Percentiles rank a stretch among this genome's conserved stretches.
Evolutionary conservation across 1,140 invertebrate species (phyloP).

Genomic region (Rhizoglyphus robini): DNA sequence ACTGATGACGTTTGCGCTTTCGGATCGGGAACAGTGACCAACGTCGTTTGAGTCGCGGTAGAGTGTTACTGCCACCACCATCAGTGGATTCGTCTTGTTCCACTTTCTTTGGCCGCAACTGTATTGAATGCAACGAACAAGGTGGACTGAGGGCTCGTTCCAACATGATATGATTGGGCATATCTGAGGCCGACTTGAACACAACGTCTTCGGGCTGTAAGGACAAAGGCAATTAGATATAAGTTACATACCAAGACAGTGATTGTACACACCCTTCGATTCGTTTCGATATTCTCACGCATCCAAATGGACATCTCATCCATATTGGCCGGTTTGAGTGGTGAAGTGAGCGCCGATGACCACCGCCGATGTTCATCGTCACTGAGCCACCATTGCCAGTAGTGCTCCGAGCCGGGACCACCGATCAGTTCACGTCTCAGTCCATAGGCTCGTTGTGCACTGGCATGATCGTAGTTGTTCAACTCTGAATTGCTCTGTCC

Average conservation of each 20-base stretch:
- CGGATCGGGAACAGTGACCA: slow-evolving; percentile 10
- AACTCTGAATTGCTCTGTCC: neutral
- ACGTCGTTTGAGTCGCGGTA: neutral
- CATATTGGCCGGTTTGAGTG: neutral
- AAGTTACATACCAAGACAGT: neutral
- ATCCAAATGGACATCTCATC: slow-evolving; percentile 14
- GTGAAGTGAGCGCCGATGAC: slow-evolving; percentile 8
- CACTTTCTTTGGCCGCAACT: neutral
- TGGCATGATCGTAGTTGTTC: neutral
- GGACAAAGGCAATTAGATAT: neutral
- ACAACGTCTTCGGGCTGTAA: slow-evolving; percentile 3
- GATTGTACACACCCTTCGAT: neutral
- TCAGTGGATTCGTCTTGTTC: neutral
- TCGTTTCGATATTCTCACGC: slow-evolving; percentile 16
- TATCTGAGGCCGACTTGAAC: slow-evolving; percentile 8
- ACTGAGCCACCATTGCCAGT: neutral
- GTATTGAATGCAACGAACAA: neutral
- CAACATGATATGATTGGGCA: slow-evolving; percentile 5
- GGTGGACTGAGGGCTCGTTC: slow-evolving; percentile 5
- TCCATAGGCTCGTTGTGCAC: too few species aligned
- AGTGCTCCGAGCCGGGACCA: too few species aligned
- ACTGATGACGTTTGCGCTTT: neutral
- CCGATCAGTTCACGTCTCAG: too few species aligned
- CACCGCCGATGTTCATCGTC: slow-evolving; percentile 1
- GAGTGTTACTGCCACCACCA: neutral